Evolutionary conservation across 2,888 invertebrate species (phyloP).

Genomic region (Coenonympha glycerion): DNA sequence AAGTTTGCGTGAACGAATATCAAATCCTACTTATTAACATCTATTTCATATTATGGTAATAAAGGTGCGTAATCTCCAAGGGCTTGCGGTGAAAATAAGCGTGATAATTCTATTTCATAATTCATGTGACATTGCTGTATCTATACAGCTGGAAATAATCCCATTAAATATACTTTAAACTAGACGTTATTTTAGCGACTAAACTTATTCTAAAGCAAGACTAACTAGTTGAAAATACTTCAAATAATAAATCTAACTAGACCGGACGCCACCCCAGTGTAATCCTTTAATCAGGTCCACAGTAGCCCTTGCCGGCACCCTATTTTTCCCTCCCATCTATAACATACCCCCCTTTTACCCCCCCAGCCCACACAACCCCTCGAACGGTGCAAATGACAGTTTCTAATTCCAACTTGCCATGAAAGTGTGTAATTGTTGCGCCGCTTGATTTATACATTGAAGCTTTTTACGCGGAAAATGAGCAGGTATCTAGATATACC

Average conservation of each 20-base stretch:
- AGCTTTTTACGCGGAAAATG: conserved; percentile 59
- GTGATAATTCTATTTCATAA: too few relatives aligned
- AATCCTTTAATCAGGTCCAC: conserved; percentile 76
- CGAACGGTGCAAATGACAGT: conserved; percentile 77
- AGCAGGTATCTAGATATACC: conserved; percentile 32
- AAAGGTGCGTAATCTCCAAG: too few relatives aligned
- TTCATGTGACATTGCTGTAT: too few relatives aligned
- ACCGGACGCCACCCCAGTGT: conserved; percentile 69
- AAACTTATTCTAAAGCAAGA: conserved; percentile 39
- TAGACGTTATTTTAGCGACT: conserved; percentile 4
- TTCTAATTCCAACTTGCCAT: conserved; percentile 78
- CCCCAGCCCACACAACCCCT: conserved; percentile 51
- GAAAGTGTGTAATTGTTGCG: conserved; percentile 77
- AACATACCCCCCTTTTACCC: conserved; percentile 39
- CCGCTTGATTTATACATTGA: conserved; percentile 74
- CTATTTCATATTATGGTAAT: too few relatives aligned
- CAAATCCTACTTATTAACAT: too few relatives aligned
- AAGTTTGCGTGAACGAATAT: too few relatives aligned
- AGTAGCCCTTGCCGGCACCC: conserved; percentile 71
- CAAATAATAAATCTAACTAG: conserved; percentile 74
- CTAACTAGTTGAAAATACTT: conserved; percentile 71
- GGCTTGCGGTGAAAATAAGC: too few relatives aligned
- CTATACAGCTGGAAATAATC: too few relatives aligned
- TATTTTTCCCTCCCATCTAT: conserved; percentile 65
- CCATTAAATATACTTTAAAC: not conserved